Evolutionary conservation across 2,888 invertebrate species (phyloP), one percentile per base, ranked within the genome.

Genomic region (Hypselothyrea guttata): DNA sequence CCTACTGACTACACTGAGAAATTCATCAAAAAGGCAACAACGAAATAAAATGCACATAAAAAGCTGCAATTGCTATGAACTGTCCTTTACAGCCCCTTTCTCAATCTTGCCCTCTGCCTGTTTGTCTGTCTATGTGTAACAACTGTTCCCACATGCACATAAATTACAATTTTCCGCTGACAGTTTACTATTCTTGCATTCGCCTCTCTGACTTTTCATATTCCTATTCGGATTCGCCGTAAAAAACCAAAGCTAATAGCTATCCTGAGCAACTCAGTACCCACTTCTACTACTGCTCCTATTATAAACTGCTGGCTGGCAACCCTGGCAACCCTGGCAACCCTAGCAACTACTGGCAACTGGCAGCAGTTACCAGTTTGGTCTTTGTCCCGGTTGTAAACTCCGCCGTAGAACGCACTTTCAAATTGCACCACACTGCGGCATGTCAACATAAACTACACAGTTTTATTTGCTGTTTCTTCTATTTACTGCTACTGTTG

Each of bases 161-260:
- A 86, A 86, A 83, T 83, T 84, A 86, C 86, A 77, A 64, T 84
- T 84, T 83, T 86, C 73, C 82, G 82, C 86, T 84, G 82, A 84
- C 86, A 85, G 75, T 84, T 84, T 85, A 83, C 84, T 79, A 83
- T 85, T 70, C 64, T 72, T 58, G 59, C 70, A 69, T 66, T 59
- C 56, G 75, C 65, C 70, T 75, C 53, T 53, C 75, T 82, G 82
- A 63, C 83, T 73, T 83, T 78, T 83, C 79, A 83, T 75, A 75
- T 83, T 79, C 71, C 61, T 4, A 22, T 60, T 55, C 48, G 60
- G 49, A 45, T 46, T 65, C 45, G 71, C 69, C 84, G 77, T 79
- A 79, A 84, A 79, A 83, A 79, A 63, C 61, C 73, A 73, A 82
- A 82, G 79, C 78, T 75, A 82, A 79, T 70, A 74, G 77, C 77